Percentiles rank a stretch among this genome's conserved stretches.
Evolutionary conservation across 2,888 invertebrate genomes (phyloP).

Genomic region (Sphaerophoria taeniata): DNA sequence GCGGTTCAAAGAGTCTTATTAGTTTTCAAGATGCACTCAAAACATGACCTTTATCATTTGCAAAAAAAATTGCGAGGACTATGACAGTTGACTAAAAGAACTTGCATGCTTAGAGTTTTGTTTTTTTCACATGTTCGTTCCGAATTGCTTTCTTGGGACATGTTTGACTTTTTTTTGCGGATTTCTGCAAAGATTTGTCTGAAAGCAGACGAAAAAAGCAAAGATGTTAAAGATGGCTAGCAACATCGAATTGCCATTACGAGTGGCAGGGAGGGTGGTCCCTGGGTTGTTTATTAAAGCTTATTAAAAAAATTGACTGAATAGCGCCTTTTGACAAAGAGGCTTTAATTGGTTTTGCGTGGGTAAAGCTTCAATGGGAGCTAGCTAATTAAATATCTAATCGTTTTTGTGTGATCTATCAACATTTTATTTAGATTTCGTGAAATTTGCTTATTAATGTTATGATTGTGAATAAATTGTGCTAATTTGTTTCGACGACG

Average conservation of each 20-base stretch:
- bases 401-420: background rate
- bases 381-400: slow-evolving; percentile 23
- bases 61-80: background rate
- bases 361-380: background rate
- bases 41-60: background rate
- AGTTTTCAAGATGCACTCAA: background rate
- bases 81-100: slow-evolving; percentile 31
- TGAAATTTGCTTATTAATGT: background rate
- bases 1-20: background rate
- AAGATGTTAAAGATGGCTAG: slow-evolving; percentile 49
- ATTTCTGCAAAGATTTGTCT: slow-evolving; percentile 39
- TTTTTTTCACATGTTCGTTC: slow-evolving; percentile 59
- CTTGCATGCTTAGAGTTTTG: slow-evolving; percentile 47
- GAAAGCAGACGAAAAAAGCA: slow-evolving; percentile 29
- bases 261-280: slow-evolving; percentile 28
- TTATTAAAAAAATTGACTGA: background rate
- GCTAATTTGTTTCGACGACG: background rate
- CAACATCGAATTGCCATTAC: slow-evolving; percentile 8
- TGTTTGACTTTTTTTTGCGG: slow-evolving; percentile 40
- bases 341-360: slow-evolving; percentile 18
- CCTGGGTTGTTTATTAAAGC: slow-evolving; percentile 53
- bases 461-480: no score
- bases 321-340: background rate
- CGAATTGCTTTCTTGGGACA: slow-evolving; percentile 33
- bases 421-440: background rate